These are phyloP conservation scores for Pachypeltis micranthus DNA, from an alignment of 1,140 invertebrate species.

Conservation along the genomic window DNA sequence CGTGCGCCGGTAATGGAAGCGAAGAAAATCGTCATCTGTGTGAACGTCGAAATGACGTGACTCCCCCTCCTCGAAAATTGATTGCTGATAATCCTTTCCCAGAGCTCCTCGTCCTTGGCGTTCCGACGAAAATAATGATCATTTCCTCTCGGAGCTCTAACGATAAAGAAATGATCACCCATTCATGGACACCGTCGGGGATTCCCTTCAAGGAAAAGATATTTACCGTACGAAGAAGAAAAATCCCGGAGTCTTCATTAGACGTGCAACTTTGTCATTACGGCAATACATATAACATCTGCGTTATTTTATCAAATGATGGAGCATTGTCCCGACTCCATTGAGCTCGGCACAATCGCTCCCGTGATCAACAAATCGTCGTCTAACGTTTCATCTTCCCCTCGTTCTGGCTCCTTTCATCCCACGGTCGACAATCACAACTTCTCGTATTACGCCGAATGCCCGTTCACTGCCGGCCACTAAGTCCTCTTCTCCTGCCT, in stretches of 20 bases:
- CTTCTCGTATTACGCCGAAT: too few relatives aligned
- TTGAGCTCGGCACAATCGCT: neutral
- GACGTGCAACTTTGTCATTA: neutral
- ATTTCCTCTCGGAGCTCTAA: neutral
- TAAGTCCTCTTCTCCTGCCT: too few relatives aligned
- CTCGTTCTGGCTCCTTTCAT: constrained; percentile 7
- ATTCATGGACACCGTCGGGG: neutral
- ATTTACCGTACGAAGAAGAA: constrained; percentile 4
- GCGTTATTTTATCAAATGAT: constrained; percentile 7
- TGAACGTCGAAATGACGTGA: constrained; percentile 3
- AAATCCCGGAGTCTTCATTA: constrained; percentile 2
- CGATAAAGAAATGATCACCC: constrained; percentile 4
- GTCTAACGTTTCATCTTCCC: neutral
- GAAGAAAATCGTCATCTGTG: neutral
- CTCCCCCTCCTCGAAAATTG: constrained; percentile 1
- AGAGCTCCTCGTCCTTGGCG: neutral
- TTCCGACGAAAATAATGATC: constrained; percentile 3
- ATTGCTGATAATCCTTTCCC: constrained; percentile 5
- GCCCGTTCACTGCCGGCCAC: too few relatives aligned
- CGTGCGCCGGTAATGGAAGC: constrained; percentile 2
- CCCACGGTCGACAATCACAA: constrained; percentile 3
- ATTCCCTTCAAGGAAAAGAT: neutral
- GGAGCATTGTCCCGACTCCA: neutral
- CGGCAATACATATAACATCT: constrained; percentile 8
- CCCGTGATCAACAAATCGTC: constrained; percentile 3